Conservation (phyloP, 2,888 invertebrate species). For the Agriopis leucophaearia region DNA sequence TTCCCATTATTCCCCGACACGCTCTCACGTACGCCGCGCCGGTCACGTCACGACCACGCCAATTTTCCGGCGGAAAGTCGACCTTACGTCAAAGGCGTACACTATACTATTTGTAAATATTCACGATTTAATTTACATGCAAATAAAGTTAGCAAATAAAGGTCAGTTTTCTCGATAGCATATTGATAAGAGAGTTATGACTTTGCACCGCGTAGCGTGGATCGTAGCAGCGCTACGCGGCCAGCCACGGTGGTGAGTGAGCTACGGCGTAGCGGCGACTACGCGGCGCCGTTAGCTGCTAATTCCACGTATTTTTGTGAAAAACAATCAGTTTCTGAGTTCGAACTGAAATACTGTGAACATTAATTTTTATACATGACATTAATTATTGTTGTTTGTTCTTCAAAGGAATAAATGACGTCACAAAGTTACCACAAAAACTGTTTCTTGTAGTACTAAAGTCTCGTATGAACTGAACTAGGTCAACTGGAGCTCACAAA, state of each 20-base stretch:
- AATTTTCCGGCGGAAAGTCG: conserved; percentile 16
- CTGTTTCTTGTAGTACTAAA: neutral
- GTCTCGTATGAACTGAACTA: neutral
- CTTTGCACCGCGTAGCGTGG: neutral
- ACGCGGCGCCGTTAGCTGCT: conserved; percentile 3
- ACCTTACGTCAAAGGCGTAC: conserved; percentile 37
- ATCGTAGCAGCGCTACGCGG: conserved; percentile 26
- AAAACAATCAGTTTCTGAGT: conserved; percentile 1
- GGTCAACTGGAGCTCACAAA: neutral
- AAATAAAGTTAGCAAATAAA: too few relatives aligned
- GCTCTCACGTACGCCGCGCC: conserved; percentile 36
- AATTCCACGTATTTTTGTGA: neutral
- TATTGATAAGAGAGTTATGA: conserved; percentile 45
- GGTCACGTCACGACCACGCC: conserved; percentile 32
- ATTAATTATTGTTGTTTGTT: conserved; percentile 2
- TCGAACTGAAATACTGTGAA: neutral
- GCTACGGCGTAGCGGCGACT: conserved; percentile 20
- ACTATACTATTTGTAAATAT: conserved; percentile 14
- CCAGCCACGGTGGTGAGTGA: conserved; percentile 5
- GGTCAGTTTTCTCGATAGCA: conserved; percentile 42
- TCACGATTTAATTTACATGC: conserved; percentile 47
- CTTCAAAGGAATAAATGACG: neutral
- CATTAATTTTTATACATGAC: neutral
- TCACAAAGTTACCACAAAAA: neutral
- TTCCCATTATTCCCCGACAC: conserved; percentile 38